phyloP scores from a whole-genome alignment of 2,888 invertebrate species.

The Pterostichus niger region DNA sequence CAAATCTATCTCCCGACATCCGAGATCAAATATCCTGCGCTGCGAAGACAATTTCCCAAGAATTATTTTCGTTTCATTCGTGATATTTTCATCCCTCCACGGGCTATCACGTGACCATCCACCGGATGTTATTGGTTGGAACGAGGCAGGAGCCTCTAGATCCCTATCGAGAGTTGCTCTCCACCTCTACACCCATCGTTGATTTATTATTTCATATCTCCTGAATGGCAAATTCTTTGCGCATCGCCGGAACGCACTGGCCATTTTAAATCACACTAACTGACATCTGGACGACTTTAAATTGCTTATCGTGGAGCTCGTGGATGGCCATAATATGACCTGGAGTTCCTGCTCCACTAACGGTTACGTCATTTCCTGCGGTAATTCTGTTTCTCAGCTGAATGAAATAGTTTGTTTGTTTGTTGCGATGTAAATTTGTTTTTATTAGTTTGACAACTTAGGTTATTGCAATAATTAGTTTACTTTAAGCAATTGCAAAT shows the following conservation, averaged over 20 bases:
- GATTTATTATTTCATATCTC: constrained; percentile 55
- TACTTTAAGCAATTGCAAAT: constrained; percentile 18
- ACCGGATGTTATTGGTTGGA: constrained; percentile 43
- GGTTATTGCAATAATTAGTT: constrained; percentile 47
- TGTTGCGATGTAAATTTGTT: constrained; percentile 37
- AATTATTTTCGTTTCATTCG: constrained; percentile 46
- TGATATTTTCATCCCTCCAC: constrained; percentile 35
- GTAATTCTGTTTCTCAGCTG: constrained; percentile 20
- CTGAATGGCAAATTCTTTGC: constrained; percentile 49
- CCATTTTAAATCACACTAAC: constrained; percentile 49
- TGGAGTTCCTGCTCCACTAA: background rate
- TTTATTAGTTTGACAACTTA: constrained; percentile 37
- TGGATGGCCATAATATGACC: background rate
- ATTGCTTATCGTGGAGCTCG: constrained; percentile 25
- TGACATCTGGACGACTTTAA: constrained; percentile 43
- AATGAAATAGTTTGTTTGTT: constrained; percentile 1
- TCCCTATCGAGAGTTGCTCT: constrained; percentile 18
- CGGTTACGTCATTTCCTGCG: background rate
- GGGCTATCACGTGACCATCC: constrained; percentile 42
- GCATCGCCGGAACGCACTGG: constrained; percentile 11
- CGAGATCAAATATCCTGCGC: background rate
- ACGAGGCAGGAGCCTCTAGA: background rate
- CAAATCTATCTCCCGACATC: constrained; percentile 10
- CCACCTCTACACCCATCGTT: background rate
- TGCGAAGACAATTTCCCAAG: constrained; percentile 37